Base-by-base conservation (phyloP, 2,113 vertebrate species). In the Nettapus auritus region DNA sequence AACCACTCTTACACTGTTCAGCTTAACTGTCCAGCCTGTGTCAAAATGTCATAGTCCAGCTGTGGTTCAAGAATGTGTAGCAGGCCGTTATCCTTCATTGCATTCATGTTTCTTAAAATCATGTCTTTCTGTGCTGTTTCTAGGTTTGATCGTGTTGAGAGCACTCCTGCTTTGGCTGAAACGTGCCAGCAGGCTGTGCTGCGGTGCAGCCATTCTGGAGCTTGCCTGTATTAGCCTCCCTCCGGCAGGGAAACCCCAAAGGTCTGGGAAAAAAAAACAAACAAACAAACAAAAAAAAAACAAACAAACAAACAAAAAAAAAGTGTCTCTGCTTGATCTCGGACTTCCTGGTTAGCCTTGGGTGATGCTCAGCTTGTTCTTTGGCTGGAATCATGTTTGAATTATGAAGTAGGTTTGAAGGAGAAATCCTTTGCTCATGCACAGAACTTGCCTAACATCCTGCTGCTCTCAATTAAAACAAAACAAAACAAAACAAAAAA, bases 131-230 rank as follows among this genome's bases (percentile, higher is more conserved):
- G 42, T 56, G 52, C 48, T 66, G 40, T 69, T 70, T n/a, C 56
- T 33, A 5, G 34, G 21, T 48, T 34, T 84, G 74, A 4, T 25
- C 15, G 20, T 17, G 12, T 71, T 83, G 3, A 5, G 70, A 85
- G 59, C 63, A 50, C 56, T 21, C 42, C 60, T 96, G 94, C 69
- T 78, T 64, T 90, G 91, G 44, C 93, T 70, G 79, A 86, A 82
- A 60, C 67, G 23, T 88, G 48, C 90, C 97, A 94, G 93, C 69
- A 97, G 96, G 95, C 63, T 93, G 93, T 93, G 95, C 96, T 97
- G 82, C n/a, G 42, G 79, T 71, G 79, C 82, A 82, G 75, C 62
- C 46, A 56, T 69, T 73, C 17, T 20, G n/a, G 14, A 57, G 66
- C 23, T 48, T 9, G 13, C 10, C 33, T 46, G 28, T 26, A n/a